These are phyloP conservation scores for Corythaeola cristata DNA, from an alignment of 2,113 vertebrate species.

Conservation along the genomic window DNA sequence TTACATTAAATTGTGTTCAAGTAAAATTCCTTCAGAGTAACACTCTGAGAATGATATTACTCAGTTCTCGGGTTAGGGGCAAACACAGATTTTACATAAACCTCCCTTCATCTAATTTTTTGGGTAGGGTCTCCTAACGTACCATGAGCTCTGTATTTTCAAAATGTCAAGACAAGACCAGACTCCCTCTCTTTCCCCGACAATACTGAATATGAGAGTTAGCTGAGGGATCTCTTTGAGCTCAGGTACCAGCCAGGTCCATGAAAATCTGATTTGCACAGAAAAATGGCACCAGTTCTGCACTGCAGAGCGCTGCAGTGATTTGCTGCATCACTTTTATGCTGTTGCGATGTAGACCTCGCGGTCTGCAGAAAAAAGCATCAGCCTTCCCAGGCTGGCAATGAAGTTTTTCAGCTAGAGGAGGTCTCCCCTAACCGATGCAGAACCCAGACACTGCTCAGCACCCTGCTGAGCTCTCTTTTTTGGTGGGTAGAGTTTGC, in stretches of 20 bases:
- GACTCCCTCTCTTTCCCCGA: not conserved
- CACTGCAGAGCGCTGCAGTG: slow-evolving; percentile 45
- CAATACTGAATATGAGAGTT: not conserved
- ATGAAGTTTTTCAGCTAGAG: not conserved
- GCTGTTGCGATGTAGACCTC: not conserved
- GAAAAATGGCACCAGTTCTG: not conserved
- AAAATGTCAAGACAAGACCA: not conserved
- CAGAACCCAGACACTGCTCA: not conserved
- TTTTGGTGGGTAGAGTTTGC: not conserved
- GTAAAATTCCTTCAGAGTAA: not conserved
- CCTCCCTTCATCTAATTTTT: not conserved
- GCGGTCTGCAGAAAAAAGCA: not conserved
- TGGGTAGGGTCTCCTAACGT: not conserved
- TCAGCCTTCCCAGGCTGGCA: not conserved
- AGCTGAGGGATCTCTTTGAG: not conserved
- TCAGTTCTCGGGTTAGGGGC: not conserved
- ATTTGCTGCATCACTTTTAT: not conserved
- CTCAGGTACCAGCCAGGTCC: not conserved
- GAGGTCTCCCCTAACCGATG: fast-evolving
- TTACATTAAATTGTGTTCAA: not conserved
- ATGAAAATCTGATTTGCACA: not conserved
- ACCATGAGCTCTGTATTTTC: not conserved
- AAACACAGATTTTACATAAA: not conserved
- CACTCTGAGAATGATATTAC: not conserved
- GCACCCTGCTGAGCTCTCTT: not conserved